Evolutionary conservation across 2,888 invertebrate species (phyloP).

Genomic region (Aspidiotus rigidus): DNA sequence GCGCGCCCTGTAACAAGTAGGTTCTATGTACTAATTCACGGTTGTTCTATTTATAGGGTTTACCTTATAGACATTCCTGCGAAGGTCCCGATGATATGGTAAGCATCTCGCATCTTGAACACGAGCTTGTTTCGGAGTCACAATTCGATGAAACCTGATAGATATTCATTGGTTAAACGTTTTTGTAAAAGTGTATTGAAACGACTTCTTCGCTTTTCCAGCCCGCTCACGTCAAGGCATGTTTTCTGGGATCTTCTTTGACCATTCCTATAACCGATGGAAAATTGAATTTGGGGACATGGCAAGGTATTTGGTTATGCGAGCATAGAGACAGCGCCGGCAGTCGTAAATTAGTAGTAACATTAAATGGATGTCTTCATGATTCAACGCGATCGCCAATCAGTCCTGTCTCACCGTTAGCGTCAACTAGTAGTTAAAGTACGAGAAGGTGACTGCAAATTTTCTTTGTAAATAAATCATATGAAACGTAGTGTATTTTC

Average conservation of each 20-base stretch:
- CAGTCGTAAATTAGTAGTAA: slow-evolving; percentile 79
- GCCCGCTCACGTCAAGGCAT: slow-evolving; percentile 96
- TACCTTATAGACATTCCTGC: slow-evolving; percentile 91
- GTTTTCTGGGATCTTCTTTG: slow-evolving; percentile 88
- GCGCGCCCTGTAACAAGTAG: neutral
- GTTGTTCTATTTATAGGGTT: slow-evolving; percentile 50
- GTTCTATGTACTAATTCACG: slow-evolving; percentile 13
- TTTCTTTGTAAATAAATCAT: slow-evolving; percentile 1
- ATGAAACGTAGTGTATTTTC: slow-evolving; percentile 15
- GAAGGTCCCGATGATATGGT: slow-evolving; percentile 99
- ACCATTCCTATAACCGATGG: slow-evolving; percentile 95
- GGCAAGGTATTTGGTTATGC: slow-evolving; percentile 98
- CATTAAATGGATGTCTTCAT: slow-evolving; percentile 80
- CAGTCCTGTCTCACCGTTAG: slow-evolving; percentile 74
- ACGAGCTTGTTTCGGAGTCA: neutral
- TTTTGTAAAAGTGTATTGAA: neutral
- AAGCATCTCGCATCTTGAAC: slow-evolving; percentile 34
- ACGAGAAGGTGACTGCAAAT: slow-evolving; percentile 9
- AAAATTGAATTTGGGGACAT: slow-evolving; percentile 86
- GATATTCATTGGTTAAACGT: neutral
- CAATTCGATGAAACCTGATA: neutral
- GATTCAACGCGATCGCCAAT: slow-evolving; percentile 75
- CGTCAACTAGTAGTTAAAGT: slow-evolving; percentile 80
- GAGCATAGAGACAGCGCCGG: slow-evolving; percentile 95
- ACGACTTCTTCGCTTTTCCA: slow-evolving; percentile 43